phyloP scores from a whole-genome alignment of 1,140 invertebrate genomes.

The Drosophila ambigua region DNA sequence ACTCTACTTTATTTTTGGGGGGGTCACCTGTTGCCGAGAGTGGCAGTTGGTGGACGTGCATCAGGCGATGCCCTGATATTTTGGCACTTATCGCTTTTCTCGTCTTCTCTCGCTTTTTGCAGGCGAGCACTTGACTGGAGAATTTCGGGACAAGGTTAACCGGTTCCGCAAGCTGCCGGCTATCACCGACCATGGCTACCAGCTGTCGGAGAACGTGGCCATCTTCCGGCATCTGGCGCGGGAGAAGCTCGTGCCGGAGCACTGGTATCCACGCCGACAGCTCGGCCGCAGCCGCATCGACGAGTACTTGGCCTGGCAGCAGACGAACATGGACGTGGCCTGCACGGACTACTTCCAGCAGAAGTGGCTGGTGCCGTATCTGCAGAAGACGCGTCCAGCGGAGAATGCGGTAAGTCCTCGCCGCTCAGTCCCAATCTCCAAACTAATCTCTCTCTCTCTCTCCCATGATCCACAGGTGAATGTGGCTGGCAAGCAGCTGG shows the following conservation, averaged over 20 bases:
- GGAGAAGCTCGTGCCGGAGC: conserved; percentile 86
- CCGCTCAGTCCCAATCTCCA: neutral
- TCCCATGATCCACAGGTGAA: conserved; percentile 47
- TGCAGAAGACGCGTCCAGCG: conserved; percentile 81
- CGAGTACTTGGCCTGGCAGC: conserved; percentile 95
- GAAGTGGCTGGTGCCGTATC: conserved; percentile 85
- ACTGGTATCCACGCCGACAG: conserved; percentile 90
- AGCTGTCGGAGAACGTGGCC: conserved; percentile 90
- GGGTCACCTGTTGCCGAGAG: no score
- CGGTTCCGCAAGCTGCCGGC: conserved; percentile 90
- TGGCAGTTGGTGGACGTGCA: neutral
- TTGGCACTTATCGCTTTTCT: neutral
- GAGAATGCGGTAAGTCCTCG: conserved; percentile 59
- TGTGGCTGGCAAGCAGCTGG: conserved; percentile 85
- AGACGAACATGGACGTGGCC: conserved; percentile 88
- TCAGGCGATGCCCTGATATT: neutral
- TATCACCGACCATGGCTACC: conserved; percentile 91
- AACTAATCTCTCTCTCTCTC: neutral
- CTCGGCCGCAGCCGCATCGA: conserved; percentile 89
- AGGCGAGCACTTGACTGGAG: conserved; percentile 89
- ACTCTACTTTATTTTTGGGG: no score
- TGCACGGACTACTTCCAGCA: conserved; percentile 89
- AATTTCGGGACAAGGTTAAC: conserved; percentile 89
- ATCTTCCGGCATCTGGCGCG: conserved; percentile 86
- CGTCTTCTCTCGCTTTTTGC: conserved; percentile 5